A percentile compares a stretch with the other conserved stretches of the same genome.
Conservation (phyloP, 1,140 invertebrate species). For the Thaumatotibia leucotreta region DNA sequence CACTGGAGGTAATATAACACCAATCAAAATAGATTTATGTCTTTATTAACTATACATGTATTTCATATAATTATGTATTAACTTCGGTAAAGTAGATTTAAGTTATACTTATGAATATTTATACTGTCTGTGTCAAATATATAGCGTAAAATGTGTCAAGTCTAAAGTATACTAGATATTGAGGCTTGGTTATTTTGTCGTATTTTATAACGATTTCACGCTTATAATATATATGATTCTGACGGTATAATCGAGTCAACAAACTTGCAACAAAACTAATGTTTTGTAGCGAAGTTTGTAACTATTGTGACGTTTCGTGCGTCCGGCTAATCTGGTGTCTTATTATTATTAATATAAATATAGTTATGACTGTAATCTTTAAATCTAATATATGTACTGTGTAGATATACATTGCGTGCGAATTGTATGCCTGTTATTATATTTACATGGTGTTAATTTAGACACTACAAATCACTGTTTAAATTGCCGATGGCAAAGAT, state of each 20-base stretch:
- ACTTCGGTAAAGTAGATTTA: constrained; percentile 1
- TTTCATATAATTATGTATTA: constrained; percentile 18
- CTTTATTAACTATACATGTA: constrained; percentile 13
- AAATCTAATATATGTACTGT: neutral
- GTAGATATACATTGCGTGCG: neutral
- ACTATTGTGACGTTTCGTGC: neutral
- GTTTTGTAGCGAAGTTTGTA: constrained; percentile 6
- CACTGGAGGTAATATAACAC: constrained; percentile 69
- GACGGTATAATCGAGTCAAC: neutral
- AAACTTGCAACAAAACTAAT: neutral
- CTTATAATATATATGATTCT: neutral
- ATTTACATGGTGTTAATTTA: neutral
- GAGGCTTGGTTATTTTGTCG: neutral
- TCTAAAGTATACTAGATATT: too few species aligned
- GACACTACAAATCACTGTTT: neutral
- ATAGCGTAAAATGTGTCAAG: neutral
- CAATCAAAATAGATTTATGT: constrained; percentile 50
- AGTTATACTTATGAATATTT: too few species aligned
- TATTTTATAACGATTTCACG: neutral
- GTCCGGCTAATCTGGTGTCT: constrained; percentile 21
- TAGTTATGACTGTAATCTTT: constrained; percentile 16
- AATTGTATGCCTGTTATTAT: constrained; percentile 7
- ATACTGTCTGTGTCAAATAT: neutral
- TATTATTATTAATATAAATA: constrained; percentile 17
- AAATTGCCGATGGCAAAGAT: too few species aligned